Evolutionary conservation across 2,888 invertebrate genomes (phyloP), one percentile per base, ranked within the genome.

Genomic region (Idaea aversata): DNA sequence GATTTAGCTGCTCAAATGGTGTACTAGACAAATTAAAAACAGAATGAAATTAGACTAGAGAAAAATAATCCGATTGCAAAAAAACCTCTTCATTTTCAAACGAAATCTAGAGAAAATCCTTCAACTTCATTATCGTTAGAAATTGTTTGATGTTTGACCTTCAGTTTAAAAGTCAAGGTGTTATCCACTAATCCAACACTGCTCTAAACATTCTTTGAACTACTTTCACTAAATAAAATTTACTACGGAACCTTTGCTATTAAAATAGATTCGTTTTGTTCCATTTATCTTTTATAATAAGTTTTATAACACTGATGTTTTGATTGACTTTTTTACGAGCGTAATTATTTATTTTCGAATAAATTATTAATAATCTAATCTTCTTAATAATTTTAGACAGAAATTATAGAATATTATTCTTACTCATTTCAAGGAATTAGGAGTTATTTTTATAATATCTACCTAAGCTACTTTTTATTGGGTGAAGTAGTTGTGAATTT

Each of bases 311-410:
- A 13, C 47, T 47, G 47, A 47, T 47, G 47, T 47, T 47, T 47
- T 47, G 47, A 47, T 47, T 47, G 47, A 47, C 47, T 47, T 47
- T 47, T 47, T 47, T 47, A 47, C 47, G 47, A 47, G 47, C 47
- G 47, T 47, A 47, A 47, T 47, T 47, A 47, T 47, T 47, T 47
- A 47, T 47, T 47, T 47, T 47, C 47, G 47, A 47, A 47, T 47
- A 47, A 47, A 47, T 47, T 47, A 47, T 47, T 13, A 47, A 47
- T 47, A 47, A 25, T 47, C 47, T 47, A 47, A 47, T 47, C 47
- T 47, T 47, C 47, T 47, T 47, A 47, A 47, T 47, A 47, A 47
- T 47, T 47, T 47, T 47, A 47, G 13, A 47, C 13, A 47, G 47
- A 13, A 10, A 47, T 13, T 47, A 47, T 13, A 13, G 47, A 13